Evolutionary conservation across 1,140 invertebrate species (phyloP).

Genomic region (Drosophila mauritiana): DNA sequence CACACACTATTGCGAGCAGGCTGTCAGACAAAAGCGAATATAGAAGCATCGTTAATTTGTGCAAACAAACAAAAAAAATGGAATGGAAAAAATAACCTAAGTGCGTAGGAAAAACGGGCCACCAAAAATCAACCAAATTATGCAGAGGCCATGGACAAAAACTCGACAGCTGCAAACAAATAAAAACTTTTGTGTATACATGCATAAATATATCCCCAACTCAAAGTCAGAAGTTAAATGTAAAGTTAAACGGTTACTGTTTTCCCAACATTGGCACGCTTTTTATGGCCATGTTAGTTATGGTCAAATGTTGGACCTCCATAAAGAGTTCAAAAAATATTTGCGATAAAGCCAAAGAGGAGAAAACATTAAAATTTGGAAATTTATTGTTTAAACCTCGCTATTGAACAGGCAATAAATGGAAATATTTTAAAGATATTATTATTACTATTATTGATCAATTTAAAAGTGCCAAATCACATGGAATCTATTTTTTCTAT

Average conservation of each 20-base stretch:
- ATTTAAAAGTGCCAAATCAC: no score
- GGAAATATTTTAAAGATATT: neutral
- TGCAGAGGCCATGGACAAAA: conserved; percentile 40
- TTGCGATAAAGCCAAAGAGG: neutral
- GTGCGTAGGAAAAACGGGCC: conserved; percentile 12
- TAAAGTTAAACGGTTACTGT: conserved; percentile 49
- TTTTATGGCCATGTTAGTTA: conserved; percentile 2
- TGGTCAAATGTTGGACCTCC: neutral
- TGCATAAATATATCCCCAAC: conserved; percentile 31
- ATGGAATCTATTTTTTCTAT: no score
- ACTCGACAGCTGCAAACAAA: conserved; percentile 52
- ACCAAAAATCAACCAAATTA: conserved; percentile 37
- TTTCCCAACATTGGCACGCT: neutral
- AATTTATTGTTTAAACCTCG: neutral
- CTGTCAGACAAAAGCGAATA: conserved; percentile 45
- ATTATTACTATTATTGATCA: no score
- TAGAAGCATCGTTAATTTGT: conserved; percentile 78
- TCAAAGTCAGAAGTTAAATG: conserved; percentile 66
- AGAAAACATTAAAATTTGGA: neutral
- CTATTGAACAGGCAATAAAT: neutral
- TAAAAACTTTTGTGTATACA: conserved; percentile 40
- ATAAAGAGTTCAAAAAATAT: neutral
- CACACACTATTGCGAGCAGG: conserved; percentile 4
- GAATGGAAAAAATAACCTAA: conserved; percentile 22
- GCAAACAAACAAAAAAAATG: conserved; percentile 62